A percentile compares a stretch with the other conserved stretches of the same genome.
phyloP scores from a whole-genome alignment of 2,113 vertebrate genomes.

The Nothocercus julius region DNA sequence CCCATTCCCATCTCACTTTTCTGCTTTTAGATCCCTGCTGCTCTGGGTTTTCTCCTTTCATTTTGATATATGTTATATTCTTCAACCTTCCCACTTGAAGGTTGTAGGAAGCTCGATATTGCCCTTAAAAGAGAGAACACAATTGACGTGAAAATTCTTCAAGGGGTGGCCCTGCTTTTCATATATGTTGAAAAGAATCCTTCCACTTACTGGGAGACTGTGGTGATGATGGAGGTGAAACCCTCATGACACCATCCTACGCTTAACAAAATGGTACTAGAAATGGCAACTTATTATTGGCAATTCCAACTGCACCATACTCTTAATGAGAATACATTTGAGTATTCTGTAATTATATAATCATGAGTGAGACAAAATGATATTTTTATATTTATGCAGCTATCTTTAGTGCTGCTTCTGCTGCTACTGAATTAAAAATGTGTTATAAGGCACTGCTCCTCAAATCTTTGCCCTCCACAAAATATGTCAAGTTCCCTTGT shows the following conservation, averaged over 20 bases:
- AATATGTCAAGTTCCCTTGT: not conserved
- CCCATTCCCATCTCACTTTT: slow-evolving; percentile 70
- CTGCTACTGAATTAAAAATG: not conserved
- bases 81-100: slow-evolving; percentile 67
- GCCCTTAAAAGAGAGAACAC: slow-evolving; percentile 61
- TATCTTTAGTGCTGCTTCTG: not conserved
- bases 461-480: not conserved
- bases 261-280: not conserved
- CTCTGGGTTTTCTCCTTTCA: slow-evolving; percentile 68
- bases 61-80: slow-evolving; percentile 68
- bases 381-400: not conserved
- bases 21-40: slow-evolving; percentile 72
- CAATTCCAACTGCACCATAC: not conserved
- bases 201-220: slow-evolving; percentile 11
- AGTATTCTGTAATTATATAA: not conserved
- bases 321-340: not conserved
- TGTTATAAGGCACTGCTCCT: not conserved
- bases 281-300: not conserved
- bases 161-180: slow-evolving; percentile 40
- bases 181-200: slow-evolving; percentile 46
- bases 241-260: not conserved
- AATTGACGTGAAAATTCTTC: slow-evolving; percentile 38
- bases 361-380: not conserved
- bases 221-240: not conserved
- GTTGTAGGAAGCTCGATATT: slow-evolving; percentile 57